phyloP scores from a whole-genome alignment of 2,797 vertebrate genomes.

The Eulemur coronatus region DNA sequence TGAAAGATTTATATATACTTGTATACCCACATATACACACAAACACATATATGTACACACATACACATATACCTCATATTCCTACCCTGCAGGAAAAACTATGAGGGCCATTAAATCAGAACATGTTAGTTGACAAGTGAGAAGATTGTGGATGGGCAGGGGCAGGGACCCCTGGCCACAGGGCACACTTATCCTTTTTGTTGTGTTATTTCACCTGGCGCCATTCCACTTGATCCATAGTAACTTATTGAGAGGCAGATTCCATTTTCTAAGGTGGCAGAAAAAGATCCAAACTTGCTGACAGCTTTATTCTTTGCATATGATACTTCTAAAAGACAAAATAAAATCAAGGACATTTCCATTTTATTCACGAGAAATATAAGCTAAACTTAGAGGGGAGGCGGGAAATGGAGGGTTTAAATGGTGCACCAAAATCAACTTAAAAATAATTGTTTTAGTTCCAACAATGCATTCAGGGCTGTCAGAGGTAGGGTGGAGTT shows the following conservation, averaged over 20 bases:
- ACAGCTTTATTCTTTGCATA: conserved; percentile 73
- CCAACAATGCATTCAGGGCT: no score
- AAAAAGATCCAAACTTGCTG: conserved; percentile 91
- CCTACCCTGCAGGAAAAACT: conserved; percentile 52
- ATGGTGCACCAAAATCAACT: not conserved
- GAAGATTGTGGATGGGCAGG: not conserved
- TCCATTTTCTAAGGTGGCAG: conserved; percentile 90
- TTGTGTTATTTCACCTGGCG: conserved; percentile 81
- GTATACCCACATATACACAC: not conserved
- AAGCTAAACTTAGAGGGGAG: not conserved
- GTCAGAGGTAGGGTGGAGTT: not conserved
- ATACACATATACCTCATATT: not conserved
- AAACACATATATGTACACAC: not conserved
- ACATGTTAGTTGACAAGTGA: conserved; percentile 48
- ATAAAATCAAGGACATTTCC: not conserved
- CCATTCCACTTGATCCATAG: conserved; percentile 85
- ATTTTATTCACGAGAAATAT: conserved; percentile 35
- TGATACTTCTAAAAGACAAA: conserved; percentile 72
- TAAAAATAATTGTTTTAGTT: not conserved
- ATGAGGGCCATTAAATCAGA: conserved; percentile 59
- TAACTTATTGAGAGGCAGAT: conserved; percentile 92
- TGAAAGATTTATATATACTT: not conserved
- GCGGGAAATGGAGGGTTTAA: not conserved
- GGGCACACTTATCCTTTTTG: conserved; percentile 58
- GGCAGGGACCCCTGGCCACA: not conserved